Base-by-base conservation (phyloP, 2,113 vertebrate genomes). In the Prolemur simus region DNA sequence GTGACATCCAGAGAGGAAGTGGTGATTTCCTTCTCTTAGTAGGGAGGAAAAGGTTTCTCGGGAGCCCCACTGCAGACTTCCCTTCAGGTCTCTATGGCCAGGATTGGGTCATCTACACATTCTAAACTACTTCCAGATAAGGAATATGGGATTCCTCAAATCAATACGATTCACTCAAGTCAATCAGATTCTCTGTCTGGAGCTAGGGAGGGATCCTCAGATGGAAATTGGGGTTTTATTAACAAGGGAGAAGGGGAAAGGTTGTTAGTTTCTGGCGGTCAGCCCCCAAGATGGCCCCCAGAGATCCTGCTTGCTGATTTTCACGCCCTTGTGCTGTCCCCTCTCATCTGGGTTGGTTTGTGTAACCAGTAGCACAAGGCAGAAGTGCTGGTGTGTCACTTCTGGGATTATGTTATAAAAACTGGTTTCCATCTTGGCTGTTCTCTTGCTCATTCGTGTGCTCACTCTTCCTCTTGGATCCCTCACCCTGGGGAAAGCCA, bases 261-360 rank as follows among this genome's bases (percentile, higher is more conserved):
- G 60, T 21, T 11, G 27, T 34, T 29, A 15, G 4, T 1, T 21
- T 4, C 37, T n/a, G n/a, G 37, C 0, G 2, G 49, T 29, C 20
- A 18, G 68, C 68, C 42, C 69, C 12, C 21, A 37, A 45, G 42
- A 12, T 9, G 54, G 73, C 15, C 42, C 27, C 73, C 42, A 47
- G 2, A 4, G 15, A 47, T 18, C 14, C 8, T 4, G 17, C 14
- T 27, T 76, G 42, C 42, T 76, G 73, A 2, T 17, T 27, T 76
- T 45, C 15, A 8, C 15, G 0, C 42, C 27, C 42, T 45, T 5
- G 42, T 5, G 2, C 47, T 10, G 42, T 14, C 4, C 12, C 15
- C 42, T 5, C 27, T 18, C 42, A 47, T 42, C 14, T 47, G 73
- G 27, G 42, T 32, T 47, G 42, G 42, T 47, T 76, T 47, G 27